Conservation (phyloP, 2,113 vertebrate genomes). For the Macaca fascicularis region T2T-MFA8v1.1 NC_088392.1:21810501-21811000, state of each 20-base stretch:
- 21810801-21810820: background rate
- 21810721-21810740: background rate
- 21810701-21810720: constrained; percentile 4
- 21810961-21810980: background rate
- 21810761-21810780: background rate
- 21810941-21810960: background rate
- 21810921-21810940: background rate
- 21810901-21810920: background rate
- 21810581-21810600: background rate
- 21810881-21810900: background rate
- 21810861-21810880: background rate
- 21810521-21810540: background rate
- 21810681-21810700: background rate
- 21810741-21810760: background rate
- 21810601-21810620: background rate
- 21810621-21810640: background rate
- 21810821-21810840: background rate
- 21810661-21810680: background rate
- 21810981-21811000: background rate
- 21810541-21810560: background rate
- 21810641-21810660: background rate
- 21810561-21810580: background rate
- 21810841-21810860: background rate
- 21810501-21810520: background rate
- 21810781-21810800: background rate